These are phyloP conservation scores for Drosophila sp. DNA, from an alignment of 1,140 invertebrate genomes.

Conservation along the genomic window DNA sequence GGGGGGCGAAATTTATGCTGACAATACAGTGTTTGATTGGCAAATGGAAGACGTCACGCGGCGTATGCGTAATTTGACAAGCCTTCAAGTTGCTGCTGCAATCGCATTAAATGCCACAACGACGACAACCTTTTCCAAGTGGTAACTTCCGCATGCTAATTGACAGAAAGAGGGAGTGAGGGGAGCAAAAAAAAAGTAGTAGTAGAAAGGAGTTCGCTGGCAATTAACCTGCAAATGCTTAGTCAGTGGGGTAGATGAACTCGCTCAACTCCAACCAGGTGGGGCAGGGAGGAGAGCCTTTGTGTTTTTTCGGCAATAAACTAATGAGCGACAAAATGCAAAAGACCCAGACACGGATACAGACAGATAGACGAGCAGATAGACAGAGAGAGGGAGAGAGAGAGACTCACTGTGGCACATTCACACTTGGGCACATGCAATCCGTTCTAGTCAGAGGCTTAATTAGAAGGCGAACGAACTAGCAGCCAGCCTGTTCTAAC, in stretches of 20 bases:
- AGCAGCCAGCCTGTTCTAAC: constrained; percentile 41
- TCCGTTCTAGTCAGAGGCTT: constrained; percentile 44
- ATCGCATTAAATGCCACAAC: constrained; percentile 48
- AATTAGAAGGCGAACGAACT: constrained; percentile 63
- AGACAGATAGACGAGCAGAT: constrained; percentile 10
- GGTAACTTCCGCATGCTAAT: constrained; percentile 76
- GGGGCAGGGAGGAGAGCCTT: constrained; percentile 20
- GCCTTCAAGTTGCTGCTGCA: constrained; percentile 60
- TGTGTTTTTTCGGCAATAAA: constrained; percentile 76
- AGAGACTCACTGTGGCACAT: constrained; percentile 27
- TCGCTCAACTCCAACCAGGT: not conserved
- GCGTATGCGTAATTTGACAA: constrained; percentile 77
- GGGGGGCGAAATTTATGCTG: constrained; percentile 62
- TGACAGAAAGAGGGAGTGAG: constrained; percentile 53
- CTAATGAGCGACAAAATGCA: constrained; percentile 81
- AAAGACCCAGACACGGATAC: constrained; percentile 43
- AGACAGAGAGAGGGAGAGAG: not conserved
- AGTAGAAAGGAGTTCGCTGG: constrained; percentile 46
- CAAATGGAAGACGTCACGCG: constrained; percentile 65
- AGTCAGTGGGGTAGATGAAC: constrained; percentile 49
- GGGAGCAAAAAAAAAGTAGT: constrained; percentile 2
- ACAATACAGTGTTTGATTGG: constrained; percentile 71
- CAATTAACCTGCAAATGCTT: constrained; percentile 70
- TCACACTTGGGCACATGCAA: constrained; percentile 65
- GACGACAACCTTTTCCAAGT: constrained; percentile 38